These are phyloP conservation scores for Electrophaes corylata DNA, from an alignment of 2,888 invertebrate genomes.

Conservation along the genomic window DNA sequence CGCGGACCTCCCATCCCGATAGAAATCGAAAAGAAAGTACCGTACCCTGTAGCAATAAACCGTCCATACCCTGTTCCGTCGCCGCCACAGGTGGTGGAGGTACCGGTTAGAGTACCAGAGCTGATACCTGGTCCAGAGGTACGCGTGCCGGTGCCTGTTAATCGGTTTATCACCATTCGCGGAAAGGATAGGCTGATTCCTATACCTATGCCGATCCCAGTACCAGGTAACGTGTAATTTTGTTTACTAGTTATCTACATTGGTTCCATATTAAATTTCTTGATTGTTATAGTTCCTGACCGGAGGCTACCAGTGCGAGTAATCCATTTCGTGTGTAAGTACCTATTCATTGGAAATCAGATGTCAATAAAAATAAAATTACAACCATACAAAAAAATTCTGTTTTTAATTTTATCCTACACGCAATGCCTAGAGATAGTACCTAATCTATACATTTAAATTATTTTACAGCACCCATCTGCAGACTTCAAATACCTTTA, in stretches of 20 bases:
- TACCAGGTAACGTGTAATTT: conserved; percentile 12
- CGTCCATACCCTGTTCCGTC: conserved; percentile 60
- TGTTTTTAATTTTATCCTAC: too few relatives aligned
- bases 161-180: conserved; percentile 58
- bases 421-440: too few relatives aligned
- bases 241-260: not conserved
- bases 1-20: conserved; percentile 54
- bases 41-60: conserved; percentile 48
- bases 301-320: conserved; percentile 58
- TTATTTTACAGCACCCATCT: conserved; percentile 61
- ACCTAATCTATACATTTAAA: too few relatives aligned
- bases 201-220: conserved; percentile 51
- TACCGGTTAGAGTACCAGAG: conserved; percentile 51
- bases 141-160: conserved; percentile 56
- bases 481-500: conserved; percentile 54
- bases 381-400: too few relatives aligned
- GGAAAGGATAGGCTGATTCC: conserved; percentile 57
- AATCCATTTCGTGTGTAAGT: conserved; percentile 67
- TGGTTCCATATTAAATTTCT: not conserved
- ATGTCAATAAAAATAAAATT: not conserved
- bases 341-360: conserved; percentile 10
- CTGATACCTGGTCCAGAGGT: conserved; percentile 54
- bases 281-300: conserved; percentile 48
- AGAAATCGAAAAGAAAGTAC: conserved; percentile 54
- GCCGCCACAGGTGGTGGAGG: conserved; percentile 47